Base-by-base conservation (phyloP, 2,113 vertebrate species). In the Silurus glanis region DNA sequence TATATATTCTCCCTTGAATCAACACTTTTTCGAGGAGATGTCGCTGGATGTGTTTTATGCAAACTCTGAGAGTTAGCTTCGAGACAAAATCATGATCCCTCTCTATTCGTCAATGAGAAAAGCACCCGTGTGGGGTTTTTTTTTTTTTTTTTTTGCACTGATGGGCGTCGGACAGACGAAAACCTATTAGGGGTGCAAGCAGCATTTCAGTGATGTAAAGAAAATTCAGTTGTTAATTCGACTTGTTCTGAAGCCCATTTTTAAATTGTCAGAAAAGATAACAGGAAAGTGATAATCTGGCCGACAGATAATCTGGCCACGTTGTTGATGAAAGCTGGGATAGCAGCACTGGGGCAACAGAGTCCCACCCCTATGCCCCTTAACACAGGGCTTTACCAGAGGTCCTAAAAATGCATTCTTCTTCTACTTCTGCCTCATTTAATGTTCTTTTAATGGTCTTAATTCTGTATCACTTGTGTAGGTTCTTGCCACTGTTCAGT, bases 401-500 rank as follows among this genome's bases (percentile, higher is more conserved):
- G 86, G 90, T 93, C 92, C 92, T 93, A 93, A 93, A 92, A 94
- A 94, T 94, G 93, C 94, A 92, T 82, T 59, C 37, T n/a, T 59
- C 21, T 28, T 55, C 10, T 23, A 53, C 55, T 25, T 79, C 66
- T 53, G 17, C 28, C 45, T n/a, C 66, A 28, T 21, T 64, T 75
- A 58, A 45, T 87, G 86, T 95, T 95, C 94, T 93, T 95, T 95
- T 93, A 95, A 95, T 93, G 93, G 93, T 95, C 88, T 92, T 88
- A 90, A 89, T 87, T 83, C 89, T 88, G 87, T 85, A 80, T 87
- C 86, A 86, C 79, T 87, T 90, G 80, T 88, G 86, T 96, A 95
- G 95, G 96, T 95, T 95, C 94, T 95, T 95, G 95, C 95, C 93
- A 95, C 95, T 94, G 95, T 96, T 95, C 94, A 96, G 95, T 96